Conservation (phyloP, 2,888 invertebrate species). For the Copidosoma aretas region DNA sequence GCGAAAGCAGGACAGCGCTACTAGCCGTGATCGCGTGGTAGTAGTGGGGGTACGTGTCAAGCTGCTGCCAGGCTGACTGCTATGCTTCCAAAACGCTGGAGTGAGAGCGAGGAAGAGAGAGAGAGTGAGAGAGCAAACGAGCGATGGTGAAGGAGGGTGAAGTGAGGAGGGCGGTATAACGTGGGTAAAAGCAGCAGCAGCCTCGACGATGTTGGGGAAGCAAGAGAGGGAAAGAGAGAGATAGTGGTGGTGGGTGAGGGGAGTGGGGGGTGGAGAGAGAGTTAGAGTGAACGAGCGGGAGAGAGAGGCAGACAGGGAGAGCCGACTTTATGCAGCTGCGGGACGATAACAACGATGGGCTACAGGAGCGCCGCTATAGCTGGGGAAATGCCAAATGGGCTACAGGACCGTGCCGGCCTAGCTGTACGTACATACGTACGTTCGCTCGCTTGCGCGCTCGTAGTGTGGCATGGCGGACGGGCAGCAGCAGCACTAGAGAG, state of each 20-base stretch:
- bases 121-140: neutral
- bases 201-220: conserved; percentile 12
- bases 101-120: conserved; percentile 21
- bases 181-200: conserved; percentile 36
- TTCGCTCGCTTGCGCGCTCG: conserved; percentile 56
- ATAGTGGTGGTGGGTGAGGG: conserved; percentile 32
- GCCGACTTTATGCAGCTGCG: conserved; percentile 65
- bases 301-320: conserved; percentile 52
- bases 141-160: conserved; percentile 8
- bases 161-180: conserved; percentile 25
- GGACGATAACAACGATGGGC: conserved; percentile 65
- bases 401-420: conserved; percentile 57
- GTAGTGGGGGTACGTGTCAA: conserved; percentile 43
- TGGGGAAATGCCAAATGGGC: conserved; percentile 64
- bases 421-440: conserved; percentile 49
- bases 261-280: conserved; percentile 26
- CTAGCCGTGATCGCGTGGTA: conserved; percentile 7
- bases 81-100: conserved; percentile 25
- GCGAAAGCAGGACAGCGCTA: conserved; percentile 15
- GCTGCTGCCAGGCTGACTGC: conserved; percentile 37
- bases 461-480: conserved; percentile 61
- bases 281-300: conserved; percentile 31
- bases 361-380: conserved; percentile 63
- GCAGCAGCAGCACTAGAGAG: conserved; percentile 47
- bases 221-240: conserved; percentile 14